These are phyloP conservation scores for Parnassius apollo DNA, from an alignment of 2,888 invertebrate species.

Conservation along the genomic window DNA sequence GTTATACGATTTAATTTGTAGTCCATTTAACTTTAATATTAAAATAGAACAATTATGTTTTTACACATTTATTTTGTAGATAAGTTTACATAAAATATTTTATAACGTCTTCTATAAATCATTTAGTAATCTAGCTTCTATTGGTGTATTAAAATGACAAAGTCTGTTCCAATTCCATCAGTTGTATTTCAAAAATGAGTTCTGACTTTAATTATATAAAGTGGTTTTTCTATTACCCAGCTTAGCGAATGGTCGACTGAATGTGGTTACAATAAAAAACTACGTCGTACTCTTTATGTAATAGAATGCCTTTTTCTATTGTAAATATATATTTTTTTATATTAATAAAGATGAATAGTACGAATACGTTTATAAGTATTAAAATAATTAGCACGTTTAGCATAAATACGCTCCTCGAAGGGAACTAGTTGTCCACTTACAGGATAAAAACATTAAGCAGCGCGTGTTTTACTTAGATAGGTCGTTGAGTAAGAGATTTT, in stretches of 20 bases:
- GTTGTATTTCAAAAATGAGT: background rate
- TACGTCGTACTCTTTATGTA: background rate
- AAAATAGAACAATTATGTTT: no score
- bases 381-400: no score
- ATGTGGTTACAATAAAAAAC: conserved; percentile 12
- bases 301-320: background rate
- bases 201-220: background rate
- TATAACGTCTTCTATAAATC: background rate
- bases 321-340: no score
- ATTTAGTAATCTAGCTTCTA: background rate
- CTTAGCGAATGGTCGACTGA: background rate
- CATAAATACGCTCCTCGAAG: no score
- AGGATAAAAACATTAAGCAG: no score
- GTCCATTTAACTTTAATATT: no score
- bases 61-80: background rate
- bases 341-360: no score
- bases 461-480: no score
- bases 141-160: background rate
- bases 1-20: no score
- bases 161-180: background rate
- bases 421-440: no score
- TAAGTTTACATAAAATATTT: background rate
- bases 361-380: no score
- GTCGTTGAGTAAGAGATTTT: no score
- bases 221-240: background rate